Base-by-base conservation (phyloP, 2,113 vertebrate species). In the Macaca mulatta region DNA sequence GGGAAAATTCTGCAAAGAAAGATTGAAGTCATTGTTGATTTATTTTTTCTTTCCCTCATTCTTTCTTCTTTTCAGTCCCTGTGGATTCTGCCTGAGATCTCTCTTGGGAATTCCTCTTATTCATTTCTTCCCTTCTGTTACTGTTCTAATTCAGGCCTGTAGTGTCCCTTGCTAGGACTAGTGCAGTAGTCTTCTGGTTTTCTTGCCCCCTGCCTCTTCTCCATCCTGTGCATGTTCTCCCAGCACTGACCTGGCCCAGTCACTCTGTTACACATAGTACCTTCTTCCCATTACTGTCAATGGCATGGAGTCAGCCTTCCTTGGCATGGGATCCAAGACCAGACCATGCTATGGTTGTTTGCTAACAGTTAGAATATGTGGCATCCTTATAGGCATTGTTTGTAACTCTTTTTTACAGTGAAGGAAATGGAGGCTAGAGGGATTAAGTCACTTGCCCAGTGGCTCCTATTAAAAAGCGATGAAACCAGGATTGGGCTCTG, bases 211-310 rank as follows among this genome's bases (percentile, higher is more conserved):
- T 10, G 16, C 75, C 32, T 67, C 57, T 77, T 17, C 40, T 85
- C 38, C 1, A 0, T 30, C 20, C n/a, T 22, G 0, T 5, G 43
- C 16, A 38, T 0, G 0, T 77, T 55, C n/a, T 61, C 79, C 25
- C 43, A 40, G 89, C 50, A 10, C 74, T 64, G 50, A 35, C 52
- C 74, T 20, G 55, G 52, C 32, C 27, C 0, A 16, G 35, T 40
- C 83, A 43, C 23, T 18, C 79, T n/a, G 50, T 79, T 72, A 48
- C 11, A 61, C 25, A 61, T 8, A 52, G 48, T 50, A 25, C 27
- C 3, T 55, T 45, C 52, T 86, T 84, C 35, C 59, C 45, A 12
- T 22, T 52, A 52, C 38, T 8, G 4, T 55, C 59, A 35, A 1
- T 35, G 25, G 27, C 40, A 18, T 23, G 35, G 64, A 43, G 48